phyloP scores from a whole-genome alignment of 1,140 invertebrate species.

The Eriocheir sinensis region DNA sequence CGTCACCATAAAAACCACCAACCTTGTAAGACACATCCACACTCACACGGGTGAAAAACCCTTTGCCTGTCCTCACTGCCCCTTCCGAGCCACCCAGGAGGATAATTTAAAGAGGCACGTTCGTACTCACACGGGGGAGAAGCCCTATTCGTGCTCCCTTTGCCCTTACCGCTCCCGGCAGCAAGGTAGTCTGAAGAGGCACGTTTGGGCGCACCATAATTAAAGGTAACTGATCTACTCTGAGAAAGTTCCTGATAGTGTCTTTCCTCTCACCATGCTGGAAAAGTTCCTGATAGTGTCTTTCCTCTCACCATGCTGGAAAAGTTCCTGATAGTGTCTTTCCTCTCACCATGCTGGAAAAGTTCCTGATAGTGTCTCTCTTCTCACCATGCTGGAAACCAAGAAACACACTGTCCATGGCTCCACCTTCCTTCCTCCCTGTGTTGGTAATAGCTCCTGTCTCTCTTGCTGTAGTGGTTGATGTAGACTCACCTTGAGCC shows the following conservation, averaged over 20 bases:
- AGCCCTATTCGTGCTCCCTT: constrained; percentile 97
- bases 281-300: constrained; percentile 13
- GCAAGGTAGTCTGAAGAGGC: constrained; percentile 67
- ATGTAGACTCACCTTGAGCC: neutral
- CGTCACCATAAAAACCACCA: constrained; percentile 70
- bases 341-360: constrained; percentile 35
- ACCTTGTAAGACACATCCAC: constrained; percentile 73
- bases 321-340: constrained; percentile 20
- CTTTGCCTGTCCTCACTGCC: constrained; percentile 82
- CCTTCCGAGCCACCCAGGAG: constrained; percentile 78
- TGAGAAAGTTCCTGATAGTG: neutral
- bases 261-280: constrained; percentile 31
- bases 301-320: constrained; percentile 35
- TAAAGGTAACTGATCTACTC: constrained; percentile 57
- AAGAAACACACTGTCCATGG: neutral
- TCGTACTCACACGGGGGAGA: constrained; percentile 97
- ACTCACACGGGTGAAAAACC: constrained; percentile 77
- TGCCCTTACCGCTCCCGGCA: constrained; percentile 83
- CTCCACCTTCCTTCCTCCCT: neutral
- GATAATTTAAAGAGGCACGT: constrained; percentile 96
- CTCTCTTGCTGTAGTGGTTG: neutral
- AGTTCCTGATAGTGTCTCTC: constrained; percentile 18
- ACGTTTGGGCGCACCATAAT: constrained; percentile 68
- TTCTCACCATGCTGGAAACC: constrained; percentile 28
- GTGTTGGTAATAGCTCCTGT: neutral